Evolutionary conservation across 2,113 vertebrate species (phyloP).

Genomic region (Rhagologus leucostigma): DNA sequence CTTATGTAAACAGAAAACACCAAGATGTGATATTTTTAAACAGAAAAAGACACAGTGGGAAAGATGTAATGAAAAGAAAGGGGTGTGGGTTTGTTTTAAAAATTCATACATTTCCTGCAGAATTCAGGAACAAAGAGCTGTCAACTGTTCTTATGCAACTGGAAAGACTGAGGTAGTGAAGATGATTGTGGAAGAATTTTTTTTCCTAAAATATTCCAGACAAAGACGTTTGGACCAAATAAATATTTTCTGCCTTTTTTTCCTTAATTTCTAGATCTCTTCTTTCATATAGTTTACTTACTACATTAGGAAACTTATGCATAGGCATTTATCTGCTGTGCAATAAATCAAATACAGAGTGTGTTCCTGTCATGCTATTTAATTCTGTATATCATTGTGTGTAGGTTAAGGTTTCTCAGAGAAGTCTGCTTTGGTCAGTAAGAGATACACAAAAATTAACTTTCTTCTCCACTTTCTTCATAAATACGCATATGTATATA

Average conservation of each 20-base stretch:
- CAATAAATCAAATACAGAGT: background rate
- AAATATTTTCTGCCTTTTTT: background rate
- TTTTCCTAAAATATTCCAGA: background rate
- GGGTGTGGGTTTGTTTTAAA: background rate
- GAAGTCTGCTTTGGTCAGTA: background rate
- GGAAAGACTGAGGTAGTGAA: background rate
- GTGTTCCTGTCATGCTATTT: background rate
- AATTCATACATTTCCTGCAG: background rate
- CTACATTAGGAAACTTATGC: background rate
- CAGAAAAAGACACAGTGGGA: background rate
- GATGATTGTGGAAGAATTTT: background rate
- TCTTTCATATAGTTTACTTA: background rate
- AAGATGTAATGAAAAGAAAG: background rate
- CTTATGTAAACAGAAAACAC: background rate
- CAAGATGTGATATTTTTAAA: background rate
- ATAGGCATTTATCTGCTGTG: background rate
- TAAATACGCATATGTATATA: background rate
- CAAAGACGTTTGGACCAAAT: background rate
- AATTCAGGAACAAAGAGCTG: background rate
- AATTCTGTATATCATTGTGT: background rate
- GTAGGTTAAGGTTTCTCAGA: background rate
- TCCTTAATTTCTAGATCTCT: background rate
- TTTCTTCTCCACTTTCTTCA: background rate
- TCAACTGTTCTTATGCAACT: background rate
- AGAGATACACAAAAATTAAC: background rate